Conservation (phyloP, 2,797 vertebrate genomes). For the Vireo griseus region DNA sequence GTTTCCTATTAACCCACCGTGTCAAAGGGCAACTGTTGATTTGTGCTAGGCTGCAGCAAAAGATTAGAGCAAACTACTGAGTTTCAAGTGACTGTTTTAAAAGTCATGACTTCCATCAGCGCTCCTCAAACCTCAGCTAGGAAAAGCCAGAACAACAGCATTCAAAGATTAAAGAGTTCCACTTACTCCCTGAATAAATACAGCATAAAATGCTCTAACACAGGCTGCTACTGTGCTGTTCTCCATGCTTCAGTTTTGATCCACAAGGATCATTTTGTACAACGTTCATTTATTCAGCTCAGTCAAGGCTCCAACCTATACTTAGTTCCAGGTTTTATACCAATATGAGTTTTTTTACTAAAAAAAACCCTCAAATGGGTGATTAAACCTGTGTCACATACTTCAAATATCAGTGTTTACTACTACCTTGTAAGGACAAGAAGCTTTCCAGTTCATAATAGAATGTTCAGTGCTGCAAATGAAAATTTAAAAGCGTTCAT, state of each 20-base stretch:
- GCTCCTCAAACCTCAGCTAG: neutral
- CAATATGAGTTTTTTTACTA: neutral
- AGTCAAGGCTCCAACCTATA: neutral
- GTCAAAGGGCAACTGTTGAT: neutral
- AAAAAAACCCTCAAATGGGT: neutral
- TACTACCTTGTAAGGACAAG: neutral
- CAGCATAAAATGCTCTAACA: neutral
- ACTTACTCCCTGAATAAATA: neutral
- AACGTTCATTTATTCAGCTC: neutral
- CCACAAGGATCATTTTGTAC: neutral
- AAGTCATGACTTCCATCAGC: neutral
- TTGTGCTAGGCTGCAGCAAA: neutral
- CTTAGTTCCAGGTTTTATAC: neutral
- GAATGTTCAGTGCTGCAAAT: neutral
- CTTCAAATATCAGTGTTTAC: neutral
- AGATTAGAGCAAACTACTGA: neutral
- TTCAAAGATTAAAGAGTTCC: neutral
- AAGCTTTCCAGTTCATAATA: neutral
- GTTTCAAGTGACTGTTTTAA: neutral
- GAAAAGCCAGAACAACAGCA: neutral
- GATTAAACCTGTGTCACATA: neutral
- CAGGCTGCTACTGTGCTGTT: neutral
- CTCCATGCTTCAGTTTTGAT: neutral
- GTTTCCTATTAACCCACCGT: neutral
- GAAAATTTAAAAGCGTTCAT: neutral